phyloP scores from a whole-genome alignment of 1,140 invertebrate species.

The Sminthurinus signatus region DNA sequence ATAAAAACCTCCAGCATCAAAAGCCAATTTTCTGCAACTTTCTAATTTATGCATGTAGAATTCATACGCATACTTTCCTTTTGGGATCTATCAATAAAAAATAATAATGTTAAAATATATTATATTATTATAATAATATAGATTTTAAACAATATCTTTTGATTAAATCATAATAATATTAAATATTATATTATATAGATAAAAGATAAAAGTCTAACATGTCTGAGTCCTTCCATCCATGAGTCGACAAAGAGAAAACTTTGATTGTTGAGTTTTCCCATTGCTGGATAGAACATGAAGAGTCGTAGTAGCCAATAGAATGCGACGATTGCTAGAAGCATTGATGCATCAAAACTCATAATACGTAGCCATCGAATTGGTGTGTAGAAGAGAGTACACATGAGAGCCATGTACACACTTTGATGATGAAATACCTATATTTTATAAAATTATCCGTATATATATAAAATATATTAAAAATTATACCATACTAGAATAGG shows the following conservation, averaged over 20 bases:
- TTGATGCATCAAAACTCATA: slow-evolving; percentile 17
- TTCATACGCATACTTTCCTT: slow-evolving; percentile 39
- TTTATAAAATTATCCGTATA: no score
- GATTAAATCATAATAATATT: no score
- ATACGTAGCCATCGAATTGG: slow-evolving; percentile 30
- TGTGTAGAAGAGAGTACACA: slow-evolving; percentile 41
- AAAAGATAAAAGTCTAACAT: no score
- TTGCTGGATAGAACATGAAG: slow-evolving; percentile 39
- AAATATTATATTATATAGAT: no score
- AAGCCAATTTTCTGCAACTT: slow-evolving; percentile 34
- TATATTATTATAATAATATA: no score
- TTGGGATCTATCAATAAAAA: no score
- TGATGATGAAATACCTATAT: slow-evolving; percentile 36
- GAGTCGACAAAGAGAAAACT: slow-evolving; percentile 30
- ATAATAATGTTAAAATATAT: no score
- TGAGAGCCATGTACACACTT: slow-evolving; percentile 35
- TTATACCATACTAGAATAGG: no score
- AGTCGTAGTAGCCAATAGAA: slow-evolving; percentile 34
- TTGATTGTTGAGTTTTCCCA: slow-evolving; percentile 33
- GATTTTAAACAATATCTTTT: no score
- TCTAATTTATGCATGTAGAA: slow-evolving; percentile 40
- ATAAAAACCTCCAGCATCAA: slow-evolving; percentile 37
- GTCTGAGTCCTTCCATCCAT: slow-evolving; percentile 35
- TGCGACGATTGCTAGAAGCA: slow-evolving; percentile 28
- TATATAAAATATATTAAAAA: no score